Evolutionary conservation across 53 echinoderm and acorn worm genomes (phyloP).

Genomic region (Actinopyga echinites): DNA sequence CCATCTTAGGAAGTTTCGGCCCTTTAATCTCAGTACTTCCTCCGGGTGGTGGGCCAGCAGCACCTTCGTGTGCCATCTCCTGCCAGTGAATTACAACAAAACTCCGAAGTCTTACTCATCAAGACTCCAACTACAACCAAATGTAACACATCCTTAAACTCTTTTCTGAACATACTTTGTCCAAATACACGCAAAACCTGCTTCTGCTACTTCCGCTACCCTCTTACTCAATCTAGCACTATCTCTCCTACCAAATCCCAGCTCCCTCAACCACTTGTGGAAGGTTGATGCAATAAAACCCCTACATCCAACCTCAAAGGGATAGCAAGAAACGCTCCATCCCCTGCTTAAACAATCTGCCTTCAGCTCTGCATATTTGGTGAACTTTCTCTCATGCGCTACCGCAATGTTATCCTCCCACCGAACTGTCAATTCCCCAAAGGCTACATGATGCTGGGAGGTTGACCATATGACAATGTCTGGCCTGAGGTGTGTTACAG

Average conservation of each 20-base stretch:
- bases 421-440: too few relatives aligned
- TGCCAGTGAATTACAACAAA: not conserved
- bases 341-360: not conserved
- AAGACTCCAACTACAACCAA: not conserved
- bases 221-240: not conserved
- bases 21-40: too few relatives aligned
- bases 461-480: too few relatives aligned
- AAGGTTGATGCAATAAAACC: conserved; percentile 17
- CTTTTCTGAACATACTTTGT: conserved; percentile 8
- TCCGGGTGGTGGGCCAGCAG: conserved; percentile 29
- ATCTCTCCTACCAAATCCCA: not conserved
- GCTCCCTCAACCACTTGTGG: not conserved
- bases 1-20: not conserved
- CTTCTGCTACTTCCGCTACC: not conserved
- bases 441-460: too few relatives aligned
- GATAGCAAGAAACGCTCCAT: not conserved
- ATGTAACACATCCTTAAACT: not conserved
- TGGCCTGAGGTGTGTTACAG: not conserved
- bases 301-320: conserved; percentile 13
- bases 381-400: conserved; percentile 6
- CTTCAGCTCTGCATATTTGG: conserved; percentile 17
- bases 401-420: conserved; percentile 15
- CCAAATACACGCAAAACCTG: conserved; percentile 8
- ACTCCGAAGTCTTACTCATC: too few relatives aligned
- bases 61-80: not conserved